These are phyloP conservation scores for Chromobotia macracanthus DNA, from an alignment of 2,797 vertebrate species.

Conservation along the genomic window DNA sequence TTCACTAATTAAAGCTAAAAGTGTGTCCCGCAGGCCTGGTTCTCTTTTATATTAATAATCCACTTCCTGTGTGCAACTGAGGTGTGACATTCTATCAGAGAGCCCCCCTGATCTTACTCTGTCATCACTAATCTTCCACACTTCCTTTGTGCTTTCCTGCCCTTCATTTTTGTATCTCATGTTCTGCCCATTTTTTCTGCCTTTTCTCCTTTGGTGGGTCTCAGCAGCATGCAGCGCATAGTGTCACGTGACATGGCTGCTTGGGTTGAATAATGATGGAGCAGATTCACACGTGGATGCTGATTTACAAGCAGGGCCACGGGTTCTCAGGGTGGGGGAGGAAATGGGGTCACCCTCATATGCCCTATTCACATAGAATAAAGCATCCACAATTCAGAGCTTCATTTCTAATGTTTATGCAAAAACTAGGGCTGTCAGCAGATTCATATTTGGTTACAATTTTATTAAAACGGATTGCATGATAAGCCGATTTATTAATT, in stretches of 20 bases:
- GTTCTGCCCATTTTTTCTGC: conserved; percentile 16
- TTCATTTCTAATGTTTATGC: neutral
- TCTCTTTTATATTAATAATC: conserved; percentile 44
- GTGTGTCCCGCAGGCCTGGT: conserved; percentile 22
- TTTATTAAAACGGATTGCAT: neutral
- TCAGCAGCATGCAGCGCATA: conserved; percentile 13
- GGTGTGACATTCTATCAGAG: conserved; percentile 47
- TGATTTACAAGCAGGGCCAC: neutral
- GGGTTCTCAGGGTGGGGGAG: neutral
- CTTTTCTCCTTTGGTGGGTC: conserved; percentile 29
- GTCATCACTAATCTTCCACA: conserved; percentile 17
- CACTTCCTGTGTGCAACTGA: conserved; percentile 63
- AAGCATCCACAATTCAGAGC: neutral
- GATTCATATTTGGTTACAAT: neutral
- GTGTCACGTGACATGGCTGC: conserved; percentile 47
- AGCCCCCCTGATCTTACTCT: conserved; percentile 32
- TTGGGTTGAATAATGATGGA: conserved; percentile 41
- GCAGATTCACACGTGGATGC: conserved; percentile 4
- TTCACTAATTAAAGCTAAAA: conserved; percentile 38
- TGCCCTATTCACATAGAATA: neutral
- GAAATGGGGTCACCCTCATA: neutral
- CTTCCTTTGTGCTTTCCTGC: neutral
- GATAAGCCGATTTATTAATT: neutral
- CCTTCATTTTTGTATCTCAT: conserved; percentile 24
- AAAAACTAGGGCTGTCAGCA: neutral